A percentile compares a stretch with the other conserved stretches of the same genome.
These are phyloP conservation scores for Archegozetes longisetosus DNA, from an alignment of 1,140 invertebrate genomes.

Conservation along the genomic window DNA sequence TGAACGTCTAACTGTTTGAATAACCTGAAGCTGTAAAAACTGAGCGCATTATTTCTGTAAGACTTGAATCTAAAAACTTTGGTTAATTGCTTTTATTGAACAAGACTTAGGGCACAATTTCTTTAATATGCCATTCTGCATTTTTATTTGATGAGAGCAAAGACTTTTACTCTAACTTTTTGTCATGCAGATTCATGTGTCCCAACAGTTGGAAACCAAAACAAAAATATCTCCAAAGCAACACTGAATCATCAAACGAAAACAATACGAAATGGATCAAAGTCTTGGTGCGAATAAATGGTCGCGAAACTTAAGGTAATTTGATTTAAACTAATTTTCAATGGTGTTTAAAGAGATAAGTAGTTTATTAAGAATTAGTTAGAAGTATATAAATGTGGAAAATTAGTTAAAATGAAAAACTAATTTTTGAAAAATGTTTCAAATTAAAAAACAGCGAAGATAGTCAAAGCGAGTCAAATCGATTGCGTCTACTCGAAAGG, in stretches of 20 bases:
- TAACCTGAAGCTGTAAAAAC: no score
- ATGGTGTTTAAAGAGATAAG: neutral
- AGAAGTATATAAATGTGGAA: no score
- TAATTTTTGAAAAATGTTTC: neutral
- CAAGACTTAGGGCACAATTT: no score
- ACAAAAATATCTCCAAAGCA: neutral
- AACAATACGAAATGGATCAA: slow-evolving; percentile 1
- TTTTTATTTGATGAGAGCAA: no score
- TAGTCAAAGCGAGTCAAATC: slow-evolving; percentile 11
- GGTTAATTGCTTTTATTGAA: neutral
- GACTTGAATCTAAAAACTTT: no score
- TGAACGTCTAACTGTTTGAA: no score
- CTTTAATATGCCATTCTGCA: no score
- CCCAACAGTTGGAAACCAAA: neutral
- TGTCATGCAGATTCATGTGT: neutral
- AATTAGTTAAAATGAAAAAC: no score
- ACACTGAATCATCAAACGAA: neutral
- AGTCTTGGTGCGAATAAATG: slow-evolving; percentile 7
- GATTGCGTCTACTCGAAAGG: slow-evolving; percentile 11
- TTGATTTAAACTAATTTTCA: neutral
- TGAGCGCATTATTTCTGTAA: no score
- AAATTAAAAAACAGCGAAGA: slow-evolving; percentile 7
- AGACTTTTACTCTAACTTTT: neutral
- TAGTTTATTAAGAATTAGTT: no score
- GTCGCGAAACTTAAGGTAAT: slow-evolving; percentile 19